These are phyloP conservation scores for Sciurus vulgaris DNA, from an alignment of 2,797 vertebrate species.

Conservation along the genomic window DNA sequence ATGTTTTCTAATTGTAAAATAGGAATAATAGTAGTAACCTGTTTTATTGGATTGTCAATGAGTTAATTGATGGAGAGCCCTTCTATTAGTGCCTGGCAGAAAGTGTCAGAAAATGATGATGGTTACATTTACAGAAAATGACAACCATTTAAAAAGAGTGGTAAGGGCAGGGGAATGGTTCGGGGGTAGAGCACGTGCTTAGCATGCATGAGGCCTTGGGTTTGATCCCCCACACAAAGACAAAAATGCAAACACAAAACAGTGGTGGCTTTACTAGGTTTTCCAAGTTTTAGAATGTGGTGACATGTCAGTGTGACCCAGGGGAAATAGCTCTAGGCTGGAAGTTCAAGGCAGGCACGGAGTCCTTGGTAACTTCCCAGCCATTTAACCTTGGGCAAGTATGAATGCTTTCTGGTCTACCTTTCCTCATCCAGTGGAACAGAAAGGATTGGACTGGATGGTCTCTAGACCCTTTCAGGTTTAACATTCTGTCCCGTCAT, in stretches of 20 bases:
- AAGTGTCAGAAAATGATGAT: slow-evolving; percentile 21
- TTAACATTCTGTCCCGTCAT: not conserved
- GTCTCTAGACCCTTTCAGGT: not conserved
- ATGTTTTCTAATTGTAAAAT: not conserved
- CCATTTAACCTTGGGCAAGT: not conserved
- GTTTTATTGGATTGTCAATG: not conserved
- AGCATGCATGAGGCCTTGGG: not conserved
- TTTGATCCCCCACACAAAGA: not conserved
- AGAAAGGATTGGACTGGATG: not conserved
- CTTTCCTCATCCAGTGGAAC: not conserved
- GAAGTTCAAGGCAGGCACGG: not conserved
- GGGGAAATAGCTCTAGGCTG: not conserved
- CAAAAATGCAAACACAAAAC: not conserved
- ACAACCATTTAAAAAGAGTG: not conserved
- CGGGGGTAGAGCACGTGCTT: not conserved
- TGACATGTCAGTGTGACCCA: not conserved
- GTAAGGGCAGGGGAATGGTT: not conserved
- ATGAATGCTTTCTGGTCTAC: not conserved
- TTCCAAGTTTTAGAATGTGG: slow-evolving; percentile 9
- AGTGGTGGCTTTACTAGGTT: not conserved
- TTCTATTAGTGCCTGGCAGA: not conserved
- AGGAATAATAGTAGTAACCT: not conserved
- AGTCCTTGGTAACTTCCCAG: not conserved
- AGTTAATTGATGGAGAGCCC: not conserved
- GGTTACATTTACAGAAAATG: not conserved